Evolutionary conservation across 2,797 vertebrate genomes (phyloP), one percentile per base, ranked within the genome.

Genomic region (Gallinago stenura): DNA sequence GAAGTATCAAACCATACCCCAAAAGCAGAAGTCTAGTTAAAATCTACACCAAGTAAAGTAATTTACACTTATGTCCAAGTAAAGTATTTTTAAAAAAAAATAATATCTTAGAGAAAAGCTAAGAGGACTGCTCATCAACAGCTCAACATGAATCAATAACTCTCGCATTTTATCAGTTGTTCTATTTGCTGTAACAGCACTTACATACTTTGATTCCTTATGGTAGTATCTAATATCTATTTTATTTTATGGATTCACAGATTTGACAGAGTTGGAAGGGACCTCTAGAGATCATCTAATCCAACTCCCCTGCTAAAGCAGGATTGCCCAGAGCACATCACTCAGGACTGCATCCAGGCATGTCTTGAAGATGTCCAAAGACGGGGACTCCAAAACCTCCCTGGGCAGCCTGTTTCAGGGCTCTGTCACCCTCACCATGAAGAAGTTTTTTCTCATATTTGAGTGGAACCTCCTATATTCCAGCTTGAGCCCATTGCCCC

Each of bases 81-180:
- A 51, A 61, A 60, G 13, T 45, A 24, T 13, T 73, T 85, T 26
- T 30, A 6, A 7, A 35, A 57, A 81, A 54, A 56, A 26, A 26
- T 1, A 69, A 82, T 39, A 43, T 4, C 2, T 57, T 37, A 46
- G 1, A 72, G 13, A 83, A 75, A 83, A 93, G 7, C 20, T 12
- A 58, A 65, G 24, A 60, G 24, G 7, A 5, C 15, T 62, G 33
- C 12, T 41, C 24, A 71, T 58, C 13, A 84, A 39, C 58, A 92
- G 58, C 17, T 91, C 21, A 21, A 19, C 10, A 20, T 2, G 1
- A 19, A 31, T 57, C 60, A 73, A 10, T 25, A 69, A 35, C 14
- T 61, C 8, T 51, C 30, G 45, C 2, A 0, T 16, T 51, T 21
- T 11, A 7, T 33, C 46, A 53, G 8, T 12, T 45, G 5, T 9